Evolutionary conservation across 1,140 invertebrate species (phyloP), one percentile per base, ranked within the genome.

Genomic region (Dendroctonus ponderosae): DNA sequence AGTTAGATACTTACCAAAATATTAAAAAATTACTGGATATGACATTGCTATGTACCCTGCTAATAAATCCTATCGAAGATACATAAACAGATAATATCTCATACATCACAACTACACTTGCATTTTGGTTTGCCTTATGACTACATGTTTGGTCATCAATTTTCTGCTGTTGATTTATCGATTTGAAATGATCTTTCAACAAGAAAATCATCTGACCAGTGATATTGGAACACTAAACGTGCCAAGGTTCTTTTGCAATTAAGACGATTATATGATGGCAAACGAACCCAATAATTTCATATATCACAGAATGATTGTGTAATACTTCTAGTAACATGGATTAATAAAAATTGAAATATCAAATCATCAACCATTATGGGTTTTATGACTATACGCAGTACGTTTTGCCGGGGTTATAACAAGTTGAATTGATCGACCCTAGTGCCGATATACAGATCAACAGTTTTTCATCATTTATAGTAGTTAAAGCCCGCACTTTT

Each of bases 241-340:
- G 26, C 11, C 62, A 48, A 46, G 52, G 52, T 41, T 8, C 40
- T n/a, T 61, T 61, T 49, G 54, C 41, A 67, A 50, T 57, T 62
- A 48, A 66, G 52, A 52, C 68, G 50, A 44, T 8, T 57, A 64
- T 14, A 65, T 59, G 41, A 61, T 42, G 63, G 67, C 60, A 65
- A 61, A 70, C 67, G 67, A 77, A 77, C 75, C 74, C 75, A 77
- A 77, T 72, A 77, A 78, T 72, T 77, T 75, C 69, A 73, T 75
- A 77, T 79, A 79, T 79, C 77, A 79, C 77, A 79, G 77, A 76
- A 79, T 79, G 75, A 78, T 79, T 79, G 76, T 78, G 76, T 79
- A 72, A 76, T 75, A 76, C 72, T 69, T 71, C 76, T 79, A 79
- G 73, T 72, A 72, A 78, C 75, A 73, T 75, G 72, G 71, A 74